Percentiles rank a stretch among this genome's conserved stretches.
Evolutionary conservation across 2,113 vertebrate species (phyloP).

Genomic region (Chamaetylas fuelleborni): DNA sequence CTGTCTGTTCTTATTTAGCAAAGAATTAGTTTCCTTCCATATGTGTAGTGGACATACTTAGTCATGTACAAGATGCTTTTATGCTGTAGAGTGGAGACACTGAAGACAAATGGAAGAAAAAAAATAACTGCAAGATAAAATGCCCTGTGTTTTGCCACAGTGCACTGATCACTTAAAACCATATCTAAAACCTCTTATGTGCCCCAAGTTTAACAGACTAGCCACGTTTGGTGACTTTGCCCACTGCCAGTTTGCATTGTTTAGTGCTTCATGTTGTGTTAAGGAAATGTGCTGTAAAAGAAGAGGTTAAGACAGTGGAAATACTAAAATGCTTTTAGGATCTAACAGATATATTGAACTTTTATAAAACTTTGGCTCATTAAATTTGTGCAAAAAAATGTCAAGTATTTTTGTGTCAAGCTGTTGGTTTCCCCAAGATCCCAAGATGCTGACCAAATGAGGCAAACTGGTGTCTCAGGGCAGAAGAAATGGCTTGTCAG

Average conservation of each 20-base stretch:
- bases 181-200: neutral
- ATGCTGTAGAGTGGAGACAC: neutral
- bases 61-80: neutral
- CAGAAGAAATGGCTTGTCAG: neutral
- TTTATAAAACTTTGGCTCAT: neutral
- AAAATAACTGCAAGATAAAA: neutral
- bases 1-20: neutral
- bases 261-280: neutral
- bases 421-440: neutral
- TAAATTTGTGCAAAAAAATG: neutral
- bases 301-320: neutral
- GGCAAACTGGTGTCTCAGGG: neutral
- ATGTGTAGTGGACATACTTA: neutral
- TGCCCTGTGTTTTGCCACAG: neutral
- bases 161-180: neutral
- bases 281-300: neutral
- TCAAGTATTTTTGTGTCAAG: neutral
- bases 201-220: neutral
- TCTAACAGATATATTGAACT: neutral
- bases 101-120: neutral
- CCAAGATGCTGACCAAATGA: neutral
- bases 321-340: neutral
- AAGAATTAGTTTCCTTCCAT: neutral
- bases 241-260: neutral
- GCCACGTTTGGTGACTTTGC: accelerated